Evolutionary conservation across 1,140 invertebrate species (phyloP).

Genomic region (Lucilia cuprina): DNA sequence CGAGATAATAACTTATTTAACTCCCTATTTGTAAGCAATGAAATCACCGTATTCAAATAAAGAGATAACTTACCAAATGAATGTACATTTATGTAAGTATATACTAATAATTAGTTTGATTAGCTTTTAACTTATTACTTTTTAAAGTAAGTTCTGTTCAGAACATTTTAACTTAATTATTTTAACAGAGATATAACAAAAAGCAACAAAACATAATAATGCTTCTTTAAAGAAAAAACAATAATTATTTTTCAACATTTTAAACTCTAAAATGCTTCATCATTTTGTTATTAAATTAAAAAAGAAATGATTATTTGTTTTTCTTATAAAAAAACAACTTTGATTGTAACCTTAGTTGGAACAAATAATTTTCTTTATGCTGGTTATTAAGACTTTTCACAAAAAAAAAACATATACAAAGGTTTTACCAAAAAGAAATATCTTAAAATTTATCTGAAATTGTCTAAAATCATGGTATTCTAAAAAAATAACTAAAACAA

Average conservation of each 20-base stretch:
- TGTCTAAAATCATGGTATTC: slow-evolving; percentile 11
- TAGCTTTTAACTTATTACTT: too few species aligned
- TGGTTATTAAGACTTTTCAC: slow-evolving; percentile 17
- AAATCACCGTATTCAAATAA: too few species aligned
- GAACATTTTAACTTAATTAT: too few species aligned
- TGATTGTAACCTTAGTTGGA: not conserved
- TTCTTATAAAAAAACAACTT: not conserved
- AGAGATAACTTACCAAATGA: too few species aligned
- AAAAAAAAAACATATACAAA: not conserved
- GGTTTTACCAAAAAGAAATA: not conserved
- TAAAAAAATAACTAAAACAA: not conserved
- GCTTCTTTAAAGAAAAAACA: not conserved
- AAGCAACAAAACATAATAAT: too few species aligned
- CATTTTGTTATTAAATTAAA: not conserved
- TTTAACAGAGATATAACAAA: too few species aligned
- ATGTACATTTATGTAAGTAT: too few species aligned
- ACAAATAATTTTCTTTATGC: slow-evolving; percentile 12
- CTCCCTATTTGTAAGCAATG: too few species aligned
- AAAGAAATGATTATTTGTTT: not conserved
- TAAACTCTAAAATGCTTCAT: not conserved
- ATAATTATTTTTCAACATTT: not conserved
- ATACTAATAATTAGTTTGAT: too few species aligned
- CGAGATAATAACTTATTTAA: too few species aligned
- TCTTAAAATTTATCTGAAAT: slow-evolving; percentile 10
- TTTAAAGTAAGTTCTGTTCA: too few species aligned